Percentiles rank a stretch among this genome's conserved stretches.
These are phyloP conservation scores for Xanthorhoe designata DNA, from an alignment of 2,888 invertebrate genomes.

Conservation along the genomic window DNA sequence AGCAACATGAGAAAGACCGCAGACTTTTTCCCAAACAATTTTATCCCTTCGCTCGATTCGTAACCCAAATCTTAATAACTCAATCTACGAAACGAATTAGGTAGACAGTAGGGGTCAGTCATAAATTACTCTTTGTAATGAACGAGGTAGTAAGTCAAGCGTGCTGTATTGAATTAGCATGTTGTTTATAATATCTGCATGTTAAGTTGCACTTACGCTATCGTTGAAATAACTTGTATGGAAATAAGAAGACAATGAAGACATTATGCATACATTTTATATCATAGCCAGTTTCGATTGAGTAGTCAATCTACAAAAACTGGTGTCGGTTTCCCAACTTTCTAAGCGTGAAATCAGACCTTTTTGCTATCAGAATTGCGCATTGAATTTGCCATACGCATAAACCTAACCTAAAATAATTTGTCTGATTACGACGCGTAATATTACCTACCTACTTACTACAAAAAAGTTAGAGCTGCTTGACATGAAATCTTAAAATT, in stretches of 20 bases:
- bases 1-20: background rate
- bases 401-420: background rate
- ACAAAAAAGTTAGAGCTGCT: background rate
- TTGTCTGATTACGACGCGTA: background rate
- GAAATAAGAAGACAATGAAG: slow-evolving; percentile 30
- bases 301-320: slow-evolving; percentile 28
- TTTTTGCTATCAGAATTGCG: slow-evolving; percentile 10
- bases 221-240: slow-evolving; percentile 31
- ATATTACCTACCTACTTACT: background rate
- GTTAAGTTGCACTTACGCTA: slow-evolving; percentile 13
- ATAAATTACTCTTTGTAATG: slow-evolving; percentile 26
- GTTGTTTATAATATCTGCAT: too few relatives aligned
- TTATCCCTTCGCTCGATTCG: slow-evolving; percentile 7
- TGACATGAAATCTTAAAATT: slow-evolving; percentile 31
- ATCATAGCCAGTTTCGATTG: slow-evolving; percentile 31
- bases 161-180: background rate
- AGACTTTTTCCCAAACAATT: slow-evolving; percentile 7
- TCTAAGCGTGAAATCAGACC: slow-evolving; percentile 27
- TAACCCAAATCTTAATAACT: slow-evolving; percentile 28
- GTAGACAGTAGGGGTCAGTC: slow-evolving; percentile 26
- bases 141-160: slow-evolving; percentile 4
- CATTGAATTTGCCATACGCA: slow-evolving; percentile 4
- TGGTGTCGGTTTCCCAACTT: slow-evolving; percentile 18
- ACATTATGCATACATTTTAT: slow-evolving; percentile 31
- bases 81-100: slow-evolving; percentile 27